phyloP scores from a whole-genome alignment of 2,113 vertebrate genomes.

The Actenoides hombroni region DNA sequence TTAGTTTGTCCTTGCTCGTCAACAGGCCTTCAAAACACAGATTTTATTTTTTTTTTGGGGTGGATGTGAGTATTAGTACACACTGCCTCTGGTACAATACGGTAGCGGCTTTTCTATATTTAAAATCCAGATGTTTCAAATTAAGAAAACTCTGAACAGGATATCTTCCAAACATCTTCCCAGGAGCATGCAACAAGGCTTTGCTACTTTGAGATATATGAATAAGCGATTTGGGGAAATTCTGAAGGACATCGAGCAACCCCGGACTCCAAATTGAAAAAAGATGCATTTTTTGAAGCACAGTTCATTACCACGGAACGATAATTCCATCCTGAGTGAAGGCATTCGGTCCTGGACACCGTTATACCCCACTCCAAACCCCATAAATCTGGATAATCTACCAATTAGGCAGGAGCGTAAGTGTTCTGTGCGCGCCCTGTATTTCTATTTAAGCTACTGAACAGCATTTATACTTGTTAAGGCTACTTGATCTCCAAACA shows the following conservation, averaged over 20 bases:
- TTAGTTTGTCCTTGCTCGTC: background rate
- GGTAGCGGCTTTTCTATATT: conserved; percentile 31
- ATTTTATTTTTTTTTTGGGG: background rate
- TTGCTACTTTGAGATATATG: background rate
- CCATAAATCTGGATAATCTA: background rate
- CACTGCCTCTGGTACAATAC: conserved; percentile 17
- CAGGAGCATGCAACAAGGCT: background rate
- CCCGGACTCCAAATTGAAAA: background rate
- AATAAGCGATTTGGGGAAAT: background rate
- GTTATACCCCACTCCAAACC: background rate
- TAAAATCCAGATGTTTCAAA: conserved; percentile 41
- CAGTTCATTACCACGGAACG: rapidly evolving
- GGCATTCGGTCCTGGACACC: background rate
- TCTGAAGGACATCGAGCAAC: background rate
- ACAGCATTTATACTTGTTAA: background rate
- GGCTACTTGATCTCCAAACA: background rate
- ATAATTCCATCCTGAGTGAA: background rate
- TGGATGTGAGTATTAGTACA: background rate
- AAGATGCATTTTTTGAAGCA: background rate
- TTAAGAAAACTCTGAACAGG: conserved; percentile 9
- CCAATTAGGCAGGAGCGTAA: background rate
- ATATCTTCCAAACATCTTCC: conserved; percentile 53
- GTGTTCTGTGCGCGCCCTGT: background rate
- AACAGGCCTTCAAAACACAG: background rate
- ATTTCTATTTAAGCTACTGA: background rate